Evolutionary conservation across 2,888 invertebrate genomes (phyloP).

Genomic region (Microdon myrmicae): DNA sequence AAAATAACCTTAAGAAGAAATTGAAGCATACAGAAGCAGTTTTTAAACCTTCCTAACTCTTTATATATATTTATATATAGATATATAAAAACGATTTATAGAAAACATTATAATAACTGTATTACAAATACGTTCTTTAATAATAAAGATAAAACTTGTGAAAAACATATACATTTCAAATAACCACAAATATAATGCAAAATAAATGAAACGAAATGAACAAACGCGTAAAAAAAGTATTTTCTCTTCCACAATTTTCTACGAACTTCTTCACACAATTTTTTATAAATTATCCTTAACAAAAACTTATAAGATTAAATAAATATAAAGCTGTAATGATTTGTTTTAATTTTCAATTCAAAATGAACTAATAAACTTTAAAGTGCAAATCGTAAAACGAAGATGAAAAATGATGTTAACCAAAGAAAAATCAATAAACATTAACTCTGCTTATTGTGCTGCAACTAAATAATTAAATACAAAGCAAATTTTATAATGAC

Average conservation of each 20-base stretch:
- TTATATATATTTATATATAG: too few species aligned
- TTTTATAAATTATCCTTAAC: slow-evolving; percentile 39
- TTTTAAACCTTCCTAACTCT: slow-evolving; percentile 42
- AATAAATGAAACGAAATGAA: too few species aligned
- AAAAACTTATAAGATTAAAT: slow-evolving; percentile 17
- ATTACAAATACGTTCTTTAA: slow-evolving; percentile 10
- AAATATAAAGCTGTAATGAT: slow-evolving; percentile 5
- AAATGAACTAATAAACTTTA: slow-evolving; percentile 36
- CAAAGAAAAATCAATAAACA: slow-evolving; percentile 1
- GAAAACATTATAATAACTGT: slow-evolving; percentile 10
- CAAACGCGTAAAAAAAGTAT: slow-evolving; percentile 26
- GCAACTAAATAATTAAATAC: slow-evolving; percentile 11
- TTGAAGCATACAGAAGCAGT: slow-evolving; percentile 43
- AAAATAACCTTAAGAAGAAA: slow-evolving; percentile 31
- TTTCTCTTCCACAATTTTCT: slow-evolving; percentile 57
- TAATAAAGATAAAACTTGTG: too few species aligned
- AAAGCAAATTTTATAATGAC: neutral
- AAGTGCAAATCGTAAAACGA: slow-evolving; percentile 48
- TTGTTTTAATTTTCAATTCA: slow-evolving; percentile 14
- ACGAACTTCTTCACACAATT: slow-evolving; percentile 49
- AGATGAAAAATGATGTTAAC: slow-evolving; percentile 19
- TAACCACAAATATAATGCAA: slow-evolving; percentile 33
- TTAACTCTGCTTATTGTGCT: slow-evolving; percentile 37
- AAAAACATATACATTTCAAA: slow-evolving; percentile 24
- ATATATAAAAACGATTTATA: slow-evolving; percentile 31